Base-by-base conservation (phyloP, 2,113 vertebrate species). In the Otocyon megalotis region DNA sequence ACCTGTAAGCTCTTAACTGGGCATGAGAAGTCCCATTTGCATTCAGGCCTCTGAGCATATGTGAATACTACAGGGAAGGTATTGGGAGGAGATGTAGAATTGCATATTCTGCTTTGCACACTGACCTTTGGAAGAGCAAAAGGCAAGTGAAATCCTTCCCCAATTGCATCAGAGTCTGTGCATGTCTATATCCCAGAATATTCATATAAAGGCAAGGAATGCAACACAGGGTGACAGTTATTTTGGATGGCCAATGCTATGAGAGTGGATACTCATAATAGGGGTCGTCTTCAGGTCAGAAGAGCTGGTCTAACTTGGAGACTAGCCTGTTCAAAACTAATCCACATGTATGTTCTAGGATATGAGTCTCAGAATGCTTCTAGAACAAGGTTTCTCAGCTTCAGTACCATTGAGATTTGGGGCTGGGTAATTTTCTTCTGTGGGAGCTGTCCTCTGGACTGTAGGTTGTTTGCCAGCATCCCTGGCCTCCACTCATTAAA, bases 241-340 rank as follows among this genome's bases (percentile, higher is more conserved):
- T 30, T 22, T 37, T 48, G 67, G 5, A 63, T 8, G 19, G 1
- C 2, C 43, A 53, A 11, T 30, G 4, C 16, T 28, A 8, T 20
- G 8, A 72, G 20, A 8, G 54, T 26, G 4, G 4, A 15, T 37
- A 17, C 77, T 72, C 54, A 30, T 4, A 62, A 7, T 15, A 67
- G 4, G 7, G 0, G 0, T 69, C 4, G 81, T 28, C 32, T 93
- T 80, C 1, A 8, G 28, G 24, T 82, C 37, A 8, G 17, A 84
- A 81, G 37, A 88, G 77, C 71, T 94, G 5, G 30, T 94, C 28
- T 74, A 63, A 83, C 4, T 72, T 56, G 6, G n/a, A 92, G 19
- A 69, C 3, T 15, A 2, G 0, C 37, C 19, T 88, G 22, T 63
- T 80, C 50, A 58, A 84, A 82, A 63, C 32, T n/a, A 76, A 20